Evolutionary conservation across 2,113 vertebrate species (phyloP).

Genomic region (Talpa occidentalis): DNA sequence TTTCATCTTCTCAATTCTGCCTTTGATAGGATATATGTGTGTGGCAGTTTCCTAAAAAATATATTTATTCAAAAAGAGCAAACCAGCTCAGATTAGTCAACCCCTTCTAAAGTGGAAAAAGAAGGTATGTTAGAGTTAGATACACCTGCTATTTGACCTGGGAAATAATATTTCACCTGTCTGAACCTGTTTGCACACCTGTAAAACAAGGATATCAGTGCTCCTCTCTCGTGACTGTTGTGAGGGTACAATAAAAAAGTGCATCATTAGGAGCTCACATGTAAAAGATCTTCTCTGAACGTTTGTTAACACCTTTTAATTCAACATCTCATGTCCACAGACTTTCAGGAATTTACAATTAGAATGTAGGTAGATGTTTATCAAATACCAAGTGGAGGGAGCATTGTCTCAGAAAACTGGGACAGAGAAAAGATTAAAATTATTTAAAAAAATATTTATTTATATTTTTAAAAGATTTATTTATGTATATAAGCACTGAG

Average conservation of each 20-base stretch:
- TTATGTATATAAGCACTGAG: too few species aligned
- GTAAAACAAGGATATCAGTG: neutral
- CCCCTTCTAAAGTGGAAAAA: neutral
- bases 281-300: neutral
- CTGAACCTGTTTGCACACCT: neutral
- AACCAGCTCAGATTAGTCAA: neutral
- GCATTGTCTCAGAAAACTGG: neutral
- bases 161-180: neutral
- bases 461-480: too few species aligned
- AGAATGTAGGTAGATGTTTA: neutral
- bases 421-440: neutral
- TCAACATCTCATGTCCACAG: neutral
- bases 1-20: neutral
- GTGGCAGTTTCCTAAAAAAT: neutral
- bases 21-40: neutral
- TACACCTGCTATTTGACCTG: neutral
- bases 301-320: neutral
- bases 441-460: neutral
- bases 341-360: neutral
- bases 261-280: neutral
- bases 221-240: neutral
- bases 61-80: neutral
- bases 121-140: neutral
- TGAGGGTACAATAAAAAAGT: neutral
- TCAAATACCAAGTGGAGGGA: neutral